Conservation (phyloP, 2,888 invertebrate genomes). For the Troilus luridus region DNA sequence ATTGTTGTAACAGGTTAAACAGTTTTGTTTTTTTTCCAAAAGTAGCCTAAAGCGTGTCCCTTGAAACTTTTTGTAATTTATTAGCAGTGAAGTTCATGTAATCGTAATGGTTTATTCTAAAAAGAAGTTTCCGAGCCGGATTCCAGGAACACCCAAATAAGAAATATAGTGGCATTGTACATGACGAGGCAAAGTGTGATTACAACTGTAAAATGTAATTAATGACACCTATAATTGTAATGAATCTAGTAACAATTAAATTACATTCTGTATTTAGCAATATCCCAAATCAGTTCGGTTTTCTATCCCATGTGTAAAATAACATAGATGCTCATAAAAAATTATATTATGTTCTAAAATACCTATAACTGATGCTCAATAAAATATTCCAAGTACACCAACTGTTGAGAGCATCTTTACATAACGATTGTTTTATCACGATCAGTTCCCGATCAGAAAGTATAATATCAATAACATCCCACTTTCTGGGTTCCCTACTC, state of each 20-base stretch:
- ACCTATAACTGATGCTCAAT: not conserved
- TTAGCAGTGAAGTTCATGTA: too few species aligned
- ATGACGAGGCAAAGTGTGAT: too few species aligned
- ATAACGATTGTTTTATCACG: conserved; percentile 26
- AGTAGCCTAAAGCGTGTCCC: too few species aligned
- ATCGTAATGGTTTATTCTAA: too few species aligned
- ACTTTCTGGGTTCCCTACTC: not conserved
- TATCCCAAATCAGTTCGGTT: not conserved
- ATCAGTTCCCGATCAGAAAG: conserved; percentile 23
- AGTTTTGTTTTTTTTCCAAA: too few species aligned
- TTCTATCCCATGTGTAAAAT: not conserved
- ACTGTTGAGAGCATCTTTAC: not conserved
- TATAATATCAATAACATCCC: conserved; percentile 27
- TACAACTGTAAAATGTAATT: too few species aligned
- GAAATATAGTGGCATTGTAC: too few species aligned
- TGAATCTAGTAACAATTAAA: not conserved
- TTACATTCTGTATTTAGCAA: not conserved
- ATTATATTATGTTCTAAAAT: not conserved
- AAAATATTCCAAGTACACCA: not conserved
- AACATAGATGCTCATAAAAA: not conserved
- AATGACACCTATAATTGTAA: not conserved
- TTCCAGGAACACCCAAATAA: too few species aligned
- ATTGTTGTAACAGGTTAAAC: too few species aligned
- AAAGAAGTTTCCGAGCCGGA: too few species aligned
- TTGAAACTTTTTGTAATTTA: too few species aligned